Evolutionary conservation across 1,140 invertebrate species (phyloP), one percentile per base, ranked within the genome.

Genomic region (Lepidotrigona ventralis): DNA sequence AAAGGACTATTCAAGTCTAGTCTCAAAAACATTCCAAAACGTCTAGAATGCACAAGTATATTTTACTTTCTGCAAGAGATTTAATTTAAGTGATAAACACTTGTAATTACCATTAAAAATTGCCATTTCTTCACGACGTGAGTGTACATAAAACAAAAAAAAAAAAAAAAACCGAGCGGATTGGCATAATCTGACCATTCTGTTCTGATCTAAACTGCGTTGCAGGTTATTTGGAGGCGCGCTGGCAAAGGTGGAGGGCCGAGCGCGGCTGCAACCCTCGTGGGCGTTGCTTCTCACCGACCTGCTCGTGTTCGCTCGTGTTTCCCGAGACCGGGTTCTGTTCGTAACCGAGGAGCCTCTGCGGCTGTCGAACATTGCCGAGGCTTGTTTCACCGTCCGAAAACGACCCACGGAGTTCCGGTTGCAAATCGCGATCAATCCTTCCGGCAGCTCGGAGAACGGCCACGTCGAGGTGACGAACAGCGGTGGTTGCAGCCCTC

Each of bases 341-440:
- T 98, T 98, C 91, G 97, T 98, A 21, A 97, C 97, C 39, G 97
- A 98, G 91, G 97, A 98, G 86, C 97, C 97, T 2, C 95, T 98
- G 8, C 95, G 97, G 11, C 93, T 98, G 53, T 95, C 95, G 17
- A 96, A 96, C 81, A 96, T 98, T 72, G 96, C 96, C 11, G 97
- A 98, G 93, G 97, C 97, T 39, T 97, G 96, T 89, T 98, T 98
- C 90, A 97, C 96, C 87, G 96, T 98, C 90, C 96, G 97, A 79
- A 98, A 98, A 95, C 97, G 97, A 68, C 94, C 94, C 11, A 94
- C 94, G 19, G 94, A 94, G 69, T 94, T 94, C 64, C 90, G 94
- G 53, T 85, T 94, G 23, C 94, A 94, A 79, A 91, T 94, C 5
- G 81, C 91, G n/a, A 90, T 88, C 77, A 84, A 90, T 78, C 88